phyloP scores from a whole-genome alignment of 1,140 invertebrate genomes.

The Periplaneta americana region DNA sequence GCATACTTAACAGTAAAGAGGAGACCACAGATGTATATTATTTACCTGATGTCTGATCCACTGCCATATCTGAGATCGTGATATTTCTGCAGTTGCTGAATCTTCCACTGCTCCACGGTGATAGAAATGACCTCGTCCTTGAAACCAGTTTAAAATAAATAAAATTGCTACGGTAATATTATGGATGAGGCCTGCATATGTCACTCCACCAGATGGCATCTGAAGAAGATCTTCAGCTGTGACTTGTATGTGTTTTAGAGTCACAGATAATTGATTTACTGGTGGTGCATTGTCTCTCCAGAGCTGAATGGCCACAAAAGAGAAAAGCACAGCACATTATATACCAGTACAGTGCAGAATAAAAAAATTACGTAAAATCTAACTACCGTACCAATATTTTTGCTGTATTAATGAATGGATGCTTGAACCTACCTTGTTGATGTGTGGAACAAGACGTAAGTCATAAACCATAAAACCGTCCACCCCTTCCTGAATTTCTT shows the following conservation, averaged over 20 bases:
- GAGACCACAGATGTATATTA: neutral
- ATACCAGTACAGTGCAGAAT: too few relatives aligned
- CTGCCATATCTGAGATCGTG: constrained; percentile 66
- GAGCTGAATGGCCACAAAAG: constrained; percentile 30
- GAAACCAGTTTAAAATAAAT: constrained; percentile 63
- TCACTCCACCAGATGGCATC: constrained; percentile 56
- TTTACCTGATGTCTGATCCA: constrained; percentile 59
- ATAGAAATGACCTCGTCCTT: constrained; percentile 59
- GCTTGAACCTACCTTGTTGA: constrained; percentile 51
- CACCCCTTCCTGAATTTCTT: constrained; percentile 53
- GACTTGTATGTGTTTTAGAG: constrained; percentile 32
- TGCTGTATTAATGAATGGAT: too few relatives aligned
- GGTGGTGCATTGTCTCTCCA: constrained; percentile 38
- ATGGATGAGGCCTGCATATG: constrained; percentile 50
- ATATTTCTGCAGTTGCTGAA: constrained; percentile 70
- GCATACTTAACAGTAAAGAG: constrained; percentile 20
- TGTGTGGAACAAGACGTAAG: constrained; percentile 47
- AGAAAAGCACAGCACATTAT: too few relatives aligned
- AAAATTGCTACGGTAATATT: constrained; percentile 58
- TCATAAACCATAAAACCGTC: constrained; percentile 71
- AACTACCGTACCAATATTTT: too few relatives aligned
- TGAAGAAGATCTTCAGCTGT: constrained; percentile 44
- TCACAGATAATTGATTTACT: constrained; percentile 38
- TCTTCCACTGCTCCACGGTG: constrained; percentile 62
- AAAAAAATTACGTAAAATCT: too few relatives aligned